Evolutionary conservation across 2,113 vertebrate genomes (phyloP).

Genomic region (Xenopus laevis): DNA sequence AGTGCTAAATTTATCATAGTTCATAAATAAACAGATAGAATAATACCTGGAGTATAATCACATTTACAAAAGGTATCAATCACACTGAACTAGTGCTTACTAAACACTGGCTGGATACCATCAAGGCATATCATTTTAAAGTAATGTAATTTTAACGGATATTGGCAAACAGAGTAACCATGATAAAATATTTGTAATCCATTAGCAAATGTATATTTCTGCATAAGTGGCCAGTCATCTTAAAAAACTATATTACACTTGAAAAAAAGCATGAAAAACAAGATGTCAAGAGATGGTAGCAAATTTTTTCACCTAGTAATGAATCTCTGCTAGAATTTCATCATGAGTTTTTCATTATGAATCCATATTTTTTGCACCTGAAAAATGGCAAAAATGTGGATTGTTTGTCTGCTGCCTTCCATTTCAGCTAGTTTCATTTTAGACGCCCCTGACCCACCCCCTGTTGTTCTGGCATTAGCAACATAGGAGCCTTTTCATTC

Average conservation of each 20-base stretch:
- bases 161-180: not conserved
- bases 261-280: not conserved
- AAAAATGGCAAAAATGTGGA: too few relatives aligned
- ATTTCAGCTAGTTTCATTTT: too few relatives aligned
- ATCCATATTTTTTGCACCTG: too few relatives aligned
- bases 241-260: not conserved
- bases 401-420: too few relatives aligned
- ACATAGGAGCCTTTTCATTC: too few relatives aligned
- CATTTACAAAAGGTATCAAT: conserved; percentile 10
- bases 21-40: not conserved
- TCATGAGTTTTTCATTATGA: too few relatives aligned
- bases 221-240: not conserved
- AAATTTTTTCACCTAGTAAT: too few relatives aligned
- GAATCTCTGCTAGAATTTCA: too few relatives aligned
- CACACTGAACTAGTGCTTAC: not conserved
- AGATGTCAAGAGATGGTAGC: too few relatives aligned
- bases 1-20: not conserved
- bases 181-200: not conserved
- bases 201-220: not conserved
- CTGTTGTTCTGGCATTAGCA: too few relatives aligned
- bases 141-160: not conserved
- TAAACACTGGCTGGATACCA: not conserved
- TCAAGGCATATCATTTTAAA: not conserved
- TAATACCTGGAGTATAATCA: conserved; percentile 7
- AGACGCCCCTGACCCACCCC: too few relatives aligned